Evolutionary conservation across 2,113 vertebrate species (phyloP).

Genomic region (Oophaga pumilio): DNA sequence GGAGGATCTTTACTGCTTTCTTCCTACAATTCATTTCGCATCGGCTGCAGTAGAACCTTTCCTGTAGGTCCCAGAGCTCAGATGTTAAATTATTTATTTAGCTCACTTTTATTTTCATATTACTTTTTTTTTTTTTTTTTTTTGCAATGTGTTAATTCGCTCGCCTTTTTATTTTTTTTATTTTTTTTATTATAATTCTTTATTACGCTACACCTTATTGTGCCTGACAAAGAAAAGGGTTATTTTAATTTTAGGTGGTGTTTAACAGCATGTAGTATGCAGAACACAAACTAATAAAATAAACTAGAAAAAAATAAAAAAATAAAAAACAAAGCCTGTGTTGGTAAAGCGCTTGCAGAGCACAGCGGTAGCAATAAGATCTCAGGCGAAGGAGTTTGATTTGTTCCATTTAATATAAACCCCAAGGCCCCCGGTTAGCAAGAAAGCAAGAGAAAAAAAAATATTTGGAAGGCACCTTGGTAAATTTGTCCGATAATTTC

Average conservation of each 20-base stretch:
- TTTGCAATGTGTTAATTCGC: slow-evolving; percentile 39
- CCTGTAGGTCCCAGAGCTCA: slow-evolving; percentile 27
- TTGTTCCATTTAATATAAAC: slow-evolving; percentile 59
- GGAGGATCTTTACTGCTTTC: slow-evolving; percentile 41
- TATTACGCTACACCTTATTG: slow-evolving; percentile 57
- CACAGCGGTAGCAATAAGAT: slow-evolving; percentile 57
- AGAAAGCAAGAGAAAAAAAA: slow-evolving; percentile 44
- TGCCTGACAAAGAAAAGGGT: slow-evolving; percentile 49
- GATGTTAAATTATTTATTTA: slow-evolving; percentile 52
- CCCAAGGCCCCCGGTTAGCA: slow-evolving; percentile 53
- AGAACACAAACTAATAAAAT: slow-evolving; percentile 50
- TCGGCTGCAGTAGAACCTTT: slow-evolving; percentile 33
- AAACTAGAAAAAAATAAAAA: neutral
- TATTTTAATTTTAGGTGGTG: slow-evolving; percentile 58
- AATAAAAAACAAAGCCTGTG: slow-evolving; percentile 35
- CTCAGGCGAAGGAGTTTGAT: slow-evolving; percentile 51
- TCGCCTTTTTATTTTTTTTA: slow-evolving; percentile 28
- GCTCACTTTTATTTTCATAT: slow-evolving; percentile 50
- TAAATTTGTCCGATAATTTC: slow-evolving; percentile 51
- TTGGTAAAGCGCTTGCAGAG: slow-evolving; percentile 49
- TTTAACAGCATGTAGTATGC: slow-evolving; percentile 52
- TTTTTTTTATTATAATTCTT: slow-evolving; percentile 41
- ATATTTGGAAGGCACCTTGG: slow-evolving; percentile 51
- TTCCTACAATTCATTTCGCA: slow-evolving; percentile 26
- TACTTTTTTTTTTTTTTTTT: slow-evolving; percentile 26